Percentiles rank a stretch among this genome's conserved stretches.
phyloP scores from a whole-genome alignment of 2,888 invertebrate genomes.

The Dryomyza anilis region DNA sequence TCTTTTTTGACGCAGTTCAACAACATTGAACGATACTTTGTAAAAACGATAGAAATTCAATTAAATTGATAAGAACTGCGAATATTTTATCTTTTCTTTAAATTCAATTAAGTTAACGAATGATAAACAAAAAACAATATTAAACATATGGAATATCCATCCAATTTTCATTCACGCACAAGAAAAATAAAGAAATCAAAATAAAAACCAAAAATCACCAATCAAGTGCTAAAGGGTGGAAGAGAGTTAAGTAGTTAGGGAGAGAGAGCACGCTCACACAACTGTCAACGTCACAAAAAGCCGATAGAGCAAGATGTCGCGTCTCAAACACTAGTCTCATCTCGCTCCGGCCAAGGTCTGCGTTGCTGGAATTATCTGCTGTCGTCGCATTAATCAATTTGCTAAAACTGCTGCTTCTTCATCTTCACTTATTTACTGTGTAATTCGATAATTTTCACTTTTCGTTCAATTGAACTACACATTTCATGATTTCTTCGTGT shows the following conservation, averaged over 20 bases:
- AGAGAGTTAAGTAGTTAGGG: background rate
- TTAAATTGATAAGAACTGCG: background rate
- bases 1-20: background rate
- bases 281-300: conserved; percentile 1
- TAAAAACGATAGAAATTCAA: background rate
- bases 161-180: background rate
- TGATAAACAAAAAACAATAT: background rate
- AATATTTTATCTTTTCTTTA: background rate
- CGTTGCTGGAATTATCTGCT: background rate
- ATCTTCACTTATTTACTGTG: background rate
- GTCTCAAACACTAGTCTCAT: background rate
- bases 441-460: conserved; percentile 22
- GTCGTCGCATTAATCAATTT: background rate
- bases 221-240: background rate
- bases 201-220: conserved; percentile 4
- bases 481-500: conserved; percentile 22
- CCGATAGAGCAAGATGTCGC: background rate
- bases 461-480: background rate
- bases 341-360: background rate
- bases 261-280: background rate
- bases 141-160: background rate
- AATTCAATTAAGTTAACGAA: background rate
- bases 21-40: background rate
- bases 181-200: background rate
- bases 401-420: background rate